Percentiles rank a stretch among this genome's conserved stretches.
phyloP scores from a whole-genome alignment of 2,113 vertebrate genomes.

The Clarias gariepinus region DNA sequence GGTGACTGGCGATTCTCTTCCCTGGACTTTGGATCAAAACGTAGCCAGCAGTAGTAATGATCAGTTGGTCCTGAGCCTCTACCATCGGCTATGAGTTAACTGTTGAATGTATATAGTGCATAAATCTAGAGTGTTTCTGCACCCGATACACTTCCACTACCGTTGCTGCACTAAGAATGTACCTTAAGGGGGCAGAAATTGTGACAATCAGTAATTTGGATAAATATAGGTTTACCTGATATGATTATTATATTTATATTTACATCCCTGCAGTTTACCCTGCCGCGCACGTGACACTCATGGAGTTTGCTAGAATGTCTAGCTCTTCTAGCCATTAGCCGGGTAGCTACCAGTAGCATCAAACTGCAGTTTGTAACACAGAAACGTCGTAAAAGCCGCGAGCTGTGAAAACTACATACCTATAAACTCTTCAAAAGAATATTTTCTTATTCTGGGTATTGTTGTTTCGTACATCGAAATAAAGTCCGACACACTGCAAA shows the following conservation, averaged over 20 bases:
- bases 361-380: not conserved
- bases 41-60: too few relatives aligned
- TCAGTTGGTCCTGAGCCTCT: not conserved
- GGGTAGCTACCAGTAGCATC: not conserved
- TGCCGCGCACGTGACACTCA: not conserved
- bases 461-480: conserved; percentile 41
- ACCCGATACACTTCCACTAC: not conserved
- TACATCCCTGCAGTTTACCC: not conserved
- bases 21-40: too few relatives aligned
- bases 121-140: not conserved
- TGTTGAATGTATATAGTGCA: not conserved
- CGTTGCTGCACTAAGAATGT: not conserved
- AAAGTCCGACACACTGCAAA: not conserved
- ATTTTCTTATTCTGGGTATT: not conserved
- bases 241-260: not conserved
- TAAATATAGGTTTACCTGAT: not conserved
- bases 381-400: not conserved
- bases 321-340: not conserved
- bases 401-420: conserved; percentile 14
- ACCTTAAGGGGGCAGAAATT: not conserved
- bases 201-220: not conserved
- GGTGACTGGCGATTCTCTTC: too few relatives aligned
- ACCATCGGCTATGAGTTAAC: not conserved
- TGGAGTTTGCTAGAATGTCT: not conserved
- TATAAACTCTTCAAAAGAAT: conserved; percentile 13